Evolutionary conservation across 1,140 invertebrate genomes (phyloP), one percentile per base, ranked within the genome.

Genomic region (Philopotamus ludificatus): DNA sequence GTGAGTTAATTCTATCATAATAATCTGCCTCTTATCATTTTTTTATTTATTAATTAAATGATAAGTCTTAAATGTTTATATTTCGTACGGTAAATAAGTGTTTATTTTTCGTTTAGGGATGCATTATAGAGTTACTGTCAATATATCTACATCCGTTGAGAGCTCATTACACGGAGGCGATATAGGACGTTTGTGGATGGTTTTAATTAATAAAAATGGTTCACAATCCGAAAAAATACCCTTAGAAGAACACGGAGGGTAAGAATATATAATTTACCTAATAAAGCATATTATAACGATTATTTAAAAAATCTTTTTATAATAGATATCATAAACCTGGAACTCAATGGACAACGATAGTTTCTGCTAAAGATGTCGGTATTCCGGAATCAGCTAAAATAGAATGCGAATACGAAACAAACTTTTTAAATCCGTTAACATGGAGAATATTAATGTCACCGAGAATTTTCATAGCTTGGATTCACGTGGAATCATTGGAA

Each of bases 361-460:
- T 92, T 16, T 80, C 88, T 0, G 85, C 87, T 0, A 81, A 83
- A 20, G 82, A 87, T 64, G 81, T 92, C 1, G 86, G 85, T 0
- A 75, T 84, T 45, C 83, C 90, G 1, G 75, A 76, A 10, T 81
- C 85, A 4, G 85, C 87, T 0, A 84, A 88, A 65, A 82, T 93
- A 0, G 83, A 87, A 67, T 93, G 90, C 90, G 84, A 87, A 69
- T 91, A 91, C 68, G 84, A 88, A 63, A 87, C 86, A 1, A 91
- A 85, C 55, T 72, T 91, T 7, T 84, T 93, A 63, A 93, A 93
- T 76, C 90, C 91, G 0, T 82, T 93, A 39, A 92, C 90, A 0
- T 93, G 91, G 91, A 80, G 91, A 59, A 75, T 92, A 3, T 75
- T 93, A 7, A 82, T 87, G 55, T 85, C 84, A 15, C 88, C 91